Base-by-base conservation (phyloP, 2,113 vertebrate genomes). In the Tetrax tetrax region DNA sequence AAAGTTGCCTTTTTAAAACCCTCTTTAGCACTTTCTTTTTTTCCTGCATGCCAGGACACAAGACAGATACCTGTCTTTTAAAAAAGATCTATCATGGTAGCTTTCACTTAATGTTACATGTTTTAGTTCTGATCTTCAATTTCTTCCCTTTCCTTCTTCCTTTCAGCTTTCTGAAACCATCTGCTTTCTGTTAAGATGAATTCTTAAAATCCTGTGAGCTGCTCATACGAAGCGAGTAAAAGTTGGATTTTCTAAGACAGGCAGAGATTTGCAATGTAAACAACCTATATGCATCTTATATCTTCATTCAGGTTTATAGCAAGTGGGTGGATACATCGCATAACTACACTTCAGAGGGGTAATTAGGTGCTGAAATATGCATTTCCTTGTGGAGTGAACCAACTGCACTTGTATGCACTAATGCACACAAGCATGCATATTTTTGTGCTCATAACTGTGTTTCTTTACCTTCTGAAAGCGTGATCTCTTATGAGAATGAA, bases 301-400 rank as follows among this genome's bases (percentile, higher is more conserved):
- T 90, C 92, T 96, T 93, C 95, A 97, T 96, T 96, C 92, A 97
- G 96, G 92, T 96, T 96, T 96, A 74, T 33, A 92, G 79, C 90
- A 70, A 89, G 93, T 93, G 88, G 85, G 93, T 47, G 85, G 68
- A 54, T 77, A 70, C 69, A 72, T 63, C 92, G 86, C 76, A 27
- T 89, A 96, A 94, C 83, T 77, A 83, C 75, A 74, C 75, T 94
- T 88, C 79, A 64, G 83, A 78, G 65, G 82, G 82, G 64, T 63
- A 93, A 94, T 89, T 83, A 93, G 80, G 72, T 92, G 91, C 68
- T 51, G 72, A 93, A 89, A 85, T 70, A 69, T 59, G 88, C 60
- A 83, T 68, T 78, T 78, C 43, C 88, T 90, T 75, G 38, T 78
- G 80, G 35, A 95, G 90, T n/a, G 60, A 93, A 72, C 47, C 35